Percentiles rank a stretch among this genome's conserved stretches.
Conservation (phyloP, 2,797 vertebrate species). For the Catamblyrhynchus diadema region DNA sequence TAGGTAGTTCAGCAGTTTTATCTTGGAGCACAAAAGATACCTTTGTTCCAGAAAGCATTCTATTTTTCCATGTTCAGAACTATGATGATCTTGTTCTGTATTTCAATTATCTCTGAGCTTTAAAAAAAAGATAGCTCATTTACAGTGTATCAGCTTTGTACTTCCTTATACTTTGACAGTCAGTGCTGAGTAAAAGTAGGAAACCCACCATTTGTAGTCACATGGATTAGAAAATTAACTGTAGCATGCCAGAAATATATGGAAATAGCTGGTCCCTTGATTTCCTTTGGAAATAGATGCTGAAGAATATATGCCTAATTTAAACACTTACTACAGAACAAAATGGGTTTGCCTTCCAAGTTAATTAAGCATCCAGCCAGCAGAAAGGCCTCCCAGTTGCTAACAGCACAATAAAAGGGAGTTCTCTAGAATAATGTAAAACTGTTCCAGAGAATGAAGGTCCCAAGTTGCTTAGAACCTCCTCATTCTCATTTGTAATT, state of each 20-base stretch:
- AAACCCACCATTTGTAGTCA: neutral
- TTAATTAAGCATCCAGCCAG: neutral
- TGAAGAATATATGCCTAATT: neutral
- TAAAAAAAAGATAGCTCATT: neutral
- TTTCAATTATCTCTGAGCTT: neutral
- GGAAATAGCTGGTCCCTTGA: neutral
- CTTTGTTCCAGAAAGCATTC: neutral
- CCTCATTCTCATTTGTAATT: neutral
- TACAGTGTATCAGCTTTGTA: neutral
- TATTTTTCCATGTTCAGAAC: neutral
- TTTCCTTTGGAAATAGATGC: slow-evolving; percentile 1
- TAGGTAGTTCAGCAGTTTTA: neutral
- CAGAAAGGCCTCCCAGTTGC: neutral
- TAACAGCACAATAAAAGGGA: neutral
- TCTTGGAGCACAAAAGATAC: neutral
- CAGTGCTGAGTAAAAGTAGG: neutral
- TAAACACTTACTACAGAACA: neutral
- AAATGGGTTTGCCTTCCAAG: neutral
- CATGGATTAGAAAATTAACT: neutral
- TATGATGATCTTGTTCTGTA: neutral
- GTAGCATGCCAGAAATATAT: neutral
- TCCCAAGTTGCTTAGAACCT: neutral
- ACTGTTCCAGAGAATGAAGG: neutral
- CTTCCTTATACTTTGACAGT: neutral
- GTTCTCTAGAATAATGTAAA: neutral